Conservation (phyloP, 2,113 vertebrate species). For the Holacanthus passer region DNA sequence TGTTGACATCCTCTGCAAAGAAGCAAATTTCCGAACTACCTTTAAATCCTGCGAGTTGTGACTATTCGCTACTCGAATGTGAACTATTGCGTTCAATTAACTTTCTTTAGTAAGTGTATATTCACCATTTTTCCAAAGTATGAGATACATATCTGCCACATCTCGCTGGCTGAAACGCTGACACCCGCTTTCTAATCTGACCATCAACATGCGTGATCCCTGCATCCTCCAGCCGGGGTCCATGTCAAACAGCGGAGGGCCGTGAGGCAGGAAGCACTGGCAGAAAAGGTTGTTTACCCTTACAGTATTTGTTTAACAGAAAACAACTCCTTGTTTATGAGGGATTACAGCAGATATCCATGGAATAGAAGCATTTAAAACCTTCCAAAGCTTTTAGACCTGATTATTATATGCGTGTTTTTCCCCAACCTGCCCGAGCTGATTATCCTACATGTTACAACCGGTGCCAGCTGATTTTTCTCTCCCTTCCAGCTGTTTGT, state of each 20-base stretch:
- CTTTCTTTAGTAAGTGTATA: too few species aligned
- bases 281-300: slow-evolving; percentile 51
- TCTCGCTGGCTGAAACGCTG: slow-evolving; percentile 43
- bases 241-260: slow-evolving; percentile 41
- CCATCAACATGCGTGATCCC: slow-evolving; percentile 42
- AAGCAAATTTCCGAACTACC: neutral
- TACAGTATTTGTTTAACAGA: slow-evolving; percentile 70
- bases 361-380: slow-evolving; percentile 67
- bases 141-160: neutral
- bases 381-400: slow-evolving; percentile 71
- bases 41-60: too few species aligned
- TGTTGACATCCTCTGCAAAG: neutral
- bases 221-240: slow-evolving; percentile 8
- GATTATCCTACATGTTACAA: slow-evolving; percentile 74
- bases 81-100: too few species aligned
- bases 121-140: neutral
- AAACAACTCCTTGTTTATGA: slow-evolving; percentile 71
- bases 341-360: slow-evolving; percentile 71
- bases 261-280: slow-evolving; percentile 3
- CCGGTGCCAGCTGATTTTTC: slow-evolving; percentile 73
- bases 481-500: slow-evolving; percentile 77
- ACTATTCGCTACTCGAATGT: too few species aligned
- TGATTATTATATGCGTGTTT: slow-evolving; percentile 73
- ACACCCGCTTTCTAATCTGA: slow-evolving; percentile 47
- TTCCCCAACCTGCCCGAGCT: slow-evolving; percentile 70